phyloP scores from a whole-genome alignment of 2,888 invertebrate genomes.

The Euzophera pinguis region DNA sequence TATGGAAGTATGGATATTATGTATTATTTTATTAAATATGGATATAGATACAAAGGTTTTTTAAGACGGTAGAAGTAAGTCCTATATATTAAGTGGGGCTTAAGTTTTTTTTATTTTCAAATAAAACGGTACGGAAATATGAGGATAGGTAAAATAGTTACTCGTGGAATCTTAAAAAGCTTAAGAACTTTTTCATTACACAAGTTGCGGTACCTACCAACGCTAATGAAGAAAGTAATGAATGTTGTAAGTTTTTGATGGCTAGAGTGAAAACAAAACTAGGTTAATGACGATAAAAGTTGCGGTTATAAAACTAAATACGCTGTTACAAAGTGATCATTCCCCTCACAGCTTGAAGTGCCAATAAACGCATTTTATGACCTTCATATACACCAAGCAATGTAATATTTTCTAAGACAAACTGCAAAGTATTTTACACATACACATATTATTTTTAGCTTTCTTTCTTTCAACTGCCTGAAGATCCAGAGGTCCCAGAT shows the following conservation, averaged over 20 bases:
- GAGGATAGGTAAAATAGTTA: neutral
- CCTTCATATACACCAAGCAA: neutral
- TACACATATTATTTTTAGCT: no score
- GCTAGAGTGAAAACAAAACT: neutral
- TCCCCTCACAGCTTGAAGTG: neutral
- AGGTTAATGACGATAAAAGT: constrained; percentile 9
- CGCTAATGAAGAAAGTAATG: neutral
- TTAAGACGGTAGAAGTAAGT: no score
- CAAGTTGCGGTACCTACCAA: neutral
- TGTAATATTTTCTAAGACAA: neutral
- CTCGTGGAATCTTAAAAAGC: neutral
- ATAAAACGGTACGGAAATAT: no score
- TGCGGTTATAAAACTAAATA: neutral
- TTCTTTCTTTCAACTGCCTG: no score
- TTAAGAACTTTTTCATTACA: neutral
- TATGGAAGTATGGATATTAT: no score
- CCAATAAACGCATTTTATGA: neutral
- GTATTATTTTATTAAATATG: no score
- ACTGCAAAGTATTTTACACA: no score
- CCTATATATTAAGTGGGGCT: no score
- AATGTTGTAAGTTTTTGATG: neutral
- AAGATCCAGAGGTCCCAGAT: no score
- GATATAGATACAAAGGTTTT: no score
- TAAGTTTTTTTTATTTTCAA: no score
- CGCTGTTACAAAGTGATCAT: constrained; percentile 6